A percentile compares a stretch with the other conserved stretches of the same genome.
phyloP scores from a whole-genome alignment of 2,888 invertebrate species.

The Pandemis cinnamomeana region DNA sequence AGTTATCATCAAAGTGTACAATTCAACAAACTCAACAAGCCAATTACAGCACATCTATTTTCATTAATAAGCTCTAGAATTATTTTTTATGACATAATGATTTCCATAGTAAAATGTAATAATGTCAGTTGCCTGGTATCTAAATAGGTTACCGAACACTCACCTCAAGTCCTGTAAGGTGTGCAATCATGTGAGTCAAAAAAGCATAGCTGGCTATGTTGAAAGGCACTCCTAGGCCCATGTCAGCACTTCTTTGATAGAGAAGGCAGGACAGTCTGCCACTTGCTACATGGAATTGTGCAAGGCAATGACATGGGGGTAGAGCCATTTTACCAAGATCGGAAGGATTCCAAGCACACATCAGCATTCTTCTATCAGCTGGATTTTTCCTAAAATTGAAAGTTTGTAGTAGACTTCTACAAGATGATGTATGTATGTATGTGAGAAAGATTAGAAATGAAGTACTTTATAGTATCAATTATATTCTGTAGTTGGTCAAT shows the following conservation, averaged over 20 bases:
- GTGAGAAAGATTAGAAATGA: conserved; percentile 7
- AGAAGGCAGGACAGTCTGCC: conserved; percentile 95
- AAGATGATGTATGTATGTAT: not conserved
- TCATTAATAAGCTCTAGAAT: no score
- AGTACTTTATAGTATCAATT: conserved; percentile 89
- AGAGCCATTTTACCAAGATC: conserved; percentile 96
- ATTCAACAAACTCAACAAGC: no score
- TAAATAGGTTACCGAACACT: conserved; percentile 33
- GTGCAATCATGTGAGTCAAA: conserved; percentile 97
- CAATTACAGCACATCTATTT: no score
- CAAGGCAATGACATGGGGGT: conserved; percentile 98
- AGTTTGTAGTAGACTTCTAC: not conserved
- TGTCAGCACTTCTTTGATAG: conserved; percentile 98
- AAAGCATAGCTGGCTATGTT: conserved; percentile 98
- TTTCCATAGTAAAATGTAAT: no score
- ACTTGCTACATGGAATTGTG: conserved; percentile 95
- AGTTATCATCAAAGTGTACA: no score
- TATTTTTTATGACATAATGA: no score
- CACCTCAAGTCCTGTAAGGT: conserved; percentile 95
- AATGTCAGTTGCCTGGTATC: no score
- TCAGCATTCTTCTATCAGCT: conserved; percentile 93
- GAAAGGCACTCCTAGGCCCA: conserved; percentile 99
- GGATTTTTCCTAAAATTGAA: conserved; percentile 86
- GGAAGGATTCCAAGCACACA: conserved; percentile 97
- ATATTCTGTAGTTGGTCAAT: conserved; percentile 94